Evolutionary conservation across 2,113 vertebrate genomes (phyloP), one percentile per base, ranked within the genome.

Genomic region (Suncus etruscus): DNA sequence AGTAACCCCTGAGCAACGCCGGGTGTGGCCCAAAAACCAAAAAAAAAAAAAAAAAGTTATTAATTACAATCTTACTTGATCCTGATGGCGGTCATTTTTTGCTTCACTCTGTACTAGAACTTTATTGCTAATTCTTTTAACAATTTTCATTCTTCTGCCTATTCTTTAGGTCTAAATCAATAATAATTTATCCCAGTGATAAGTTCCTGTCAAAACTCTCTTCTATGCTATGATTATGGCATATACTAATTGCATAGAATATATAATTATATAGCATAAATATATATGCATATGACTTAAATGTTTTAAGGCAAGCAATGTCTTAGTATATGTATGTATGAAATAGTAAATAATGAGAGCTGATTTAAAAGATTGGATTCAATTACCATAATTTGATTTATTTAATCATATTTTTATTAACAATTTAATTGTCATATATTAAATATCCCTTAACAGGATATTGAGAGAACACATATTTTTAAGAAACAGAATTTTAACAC

Each of bases 341-440:
- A 61, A 61, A 8, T 61, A 61, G 58, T 61, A 22, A 20, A 61
- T 61, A 22, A 61, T 61, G 12, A 54, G 3, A 11, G 1, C 24
- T 31, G 4, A 69, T 54, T 70, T 48, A 70, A 70, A 45, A 2
- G 72, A 58, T 39, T 51, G 14, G 66, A 68, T 24, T 63, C 27
- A 87, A 83, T 7, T 77, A 54, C 31, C 15, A 11, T 69, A 91
- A 75, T 18, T 72, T 11, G 86, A 78, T 83, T 92, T 76, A 63
- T 25, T 20, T 48, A 29, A 27, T 65, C n/a, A 70, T 48, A 27
- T 77, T 31, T 25, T 58, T 75, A 81, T 2, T 81, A 20, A 27
- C 3, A 32, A 70, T 70, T 16, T 27, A 16, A 68, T 68, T 61
- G 61, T 73, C 73, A 48, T 54, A 18, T 29, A 78, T 25, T 45